These are phyloP conservation scores for Stomatorhinus ivindoensis DNA, from an alignment of 2,113 vertebrate species.

Conservation along the genomic window DNA sequence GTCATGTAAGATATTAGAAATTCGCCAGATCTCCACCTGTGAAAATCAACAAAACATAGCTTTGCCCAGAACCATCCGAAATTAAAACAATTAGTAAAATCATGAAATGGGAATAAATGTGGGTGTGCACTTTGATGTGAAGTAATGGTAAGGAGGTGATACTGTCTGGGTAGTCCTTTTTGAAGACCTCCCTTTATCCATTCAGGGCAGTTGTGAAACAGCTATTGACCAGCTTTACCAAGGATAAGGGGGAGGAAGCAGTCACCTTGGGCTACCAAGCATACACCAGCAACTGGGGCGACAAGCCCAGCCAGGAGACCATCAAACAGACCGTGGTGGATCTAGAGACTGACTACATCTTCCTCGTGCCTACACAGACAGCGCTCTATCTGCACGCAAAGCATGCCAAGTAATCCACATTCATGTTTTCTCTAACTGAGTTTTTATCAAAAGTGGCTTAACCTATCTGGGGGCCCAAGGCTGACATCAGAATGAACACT, in stretches of 20 bases:
- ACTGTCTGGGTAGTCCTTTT: background rate
- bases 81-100: background rate
- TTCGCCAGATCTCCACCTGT: background rate
- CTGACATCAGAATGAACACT: background rate
- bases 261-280: slow-evolving; percentile 42
- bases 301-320: slow-evolving; percentile 45
- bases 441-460: background rate
- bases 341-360: slow-evolving; percentile 73
- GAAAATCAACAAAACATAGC: background rate
- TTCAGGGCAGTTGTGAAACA: slow-evolving; percentile 59
- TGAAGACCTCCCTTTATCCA: slow-evolving; percentile 4
- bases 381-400: slow-evolving; percentile 67
- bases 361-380: slow-evolving; percentile 73
- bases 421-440: background rate
- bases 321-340: slow-evolving; percentile 76
- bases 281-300: slow-evolving; percentile 66
- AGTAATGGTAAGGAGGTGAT: background rate
- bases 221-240: slow-evolving; percentile 59
- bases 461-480: background rate
- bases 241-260: slow-evolving; percentile 54
- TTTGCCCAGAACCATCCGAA: background rate
- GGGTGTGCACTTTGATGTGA: background rate
- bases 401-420: slow-evolving; percentile 64
- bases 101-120: background rate
- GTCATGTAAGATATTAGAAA: background rate